These are phyloP conservation scores for Tribolium madens DNA, from an alignment of 1,140 invertebrate species.

Conservation along the genomic window DNA sequence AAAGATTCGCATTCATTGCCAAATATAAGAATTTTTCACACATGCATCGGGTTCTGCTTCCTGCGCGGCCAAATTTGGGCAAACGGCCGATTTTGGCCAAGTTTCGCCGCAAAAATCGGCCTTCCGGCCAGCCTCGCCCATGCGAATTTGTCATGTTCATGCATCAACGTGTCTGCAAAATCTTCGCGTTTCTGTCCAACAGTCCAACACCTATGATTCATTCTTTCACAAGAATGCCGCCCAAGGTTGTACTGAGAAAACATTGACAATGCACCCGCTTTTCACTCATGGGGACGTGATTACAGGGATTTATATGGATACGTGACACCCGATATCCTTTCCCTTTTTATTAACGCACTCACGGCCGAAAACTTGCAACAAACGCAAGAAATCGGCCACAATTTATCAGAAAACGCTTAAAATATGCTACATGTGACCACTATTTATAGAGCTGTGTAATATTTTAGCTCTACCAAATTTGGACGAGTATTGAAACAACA, in stretches of 20 bases:
- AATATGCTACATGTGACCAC: constrained; percentile 54
- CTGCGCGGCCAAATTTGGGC: constrained; percentile 3
- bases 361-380: neutral
- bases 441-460: constrained; percentile 46
- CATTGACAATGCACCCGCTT: constrained; percentile 15
- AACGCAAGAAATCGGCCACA: neutral
- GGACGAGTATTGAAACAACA: constrained; percentile 7
- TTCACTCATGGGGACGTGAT: neutral
- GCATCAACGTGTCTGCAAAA: constrained; percentile 22
- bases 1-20: constrained; percentile 46
- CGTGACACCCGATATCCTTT: constrained; percentile 43
- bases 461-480: constrained; percentile 51
- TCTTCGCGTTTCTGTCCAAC: neutral
- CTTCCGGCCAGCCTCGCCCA: constrained; percentile 4
- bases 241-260: constrained; percentile 24
- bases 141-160: constrained; percentile 20
- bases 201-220: constrained; percentile 12
- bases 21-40: constrained; percentile 26
- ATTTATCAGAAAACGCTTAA: constrained; percentile 33
- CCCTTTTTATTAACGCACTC: neutral
- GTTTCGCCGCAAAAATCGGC: neutral
- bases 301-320: constrained; percentile 51
- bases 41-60: neutral
- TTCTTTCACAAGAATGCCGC: neutral
- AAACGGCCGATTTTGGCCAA: neutral